A percentile compares a stretch with the other conserved stretches of the same genome.
phyloP scores from a whole-genome alignment of 2,113 vertebrate species.

The mouse (Mus musculus) region GRCm39 chr9:104007501-104008000 shows the following conservation, averaged over 20 bases:
- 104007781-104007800: background rate
- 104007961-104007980: background rate
- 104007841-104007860: background rate
- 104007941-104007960: background rate
- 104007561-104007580: background rate
- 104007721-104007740: background rate
- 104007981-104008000: background rate
- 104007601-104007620: background rate
- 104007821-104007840: background rate
- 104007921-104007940: background rate
- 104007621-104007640: background rate
- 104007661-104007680: conserved; percentile 2
- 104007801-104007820: background rate
- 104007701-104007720: background rate
- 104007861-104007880: background rate
- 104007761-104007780: background rate
- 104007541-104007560: background rate
- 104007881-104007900: no score
- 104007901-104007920: background rate
- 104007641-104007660: background rate
- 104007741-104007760: background rate
- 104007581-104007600: background rate
- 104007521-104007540: background rate
- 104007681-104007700: background rate
- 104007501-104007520: background rate